Evolutionary conservation across 2,113 vertebrate genomes (phyloP).

Genomic region (Brevimyrus niger): DNA sequence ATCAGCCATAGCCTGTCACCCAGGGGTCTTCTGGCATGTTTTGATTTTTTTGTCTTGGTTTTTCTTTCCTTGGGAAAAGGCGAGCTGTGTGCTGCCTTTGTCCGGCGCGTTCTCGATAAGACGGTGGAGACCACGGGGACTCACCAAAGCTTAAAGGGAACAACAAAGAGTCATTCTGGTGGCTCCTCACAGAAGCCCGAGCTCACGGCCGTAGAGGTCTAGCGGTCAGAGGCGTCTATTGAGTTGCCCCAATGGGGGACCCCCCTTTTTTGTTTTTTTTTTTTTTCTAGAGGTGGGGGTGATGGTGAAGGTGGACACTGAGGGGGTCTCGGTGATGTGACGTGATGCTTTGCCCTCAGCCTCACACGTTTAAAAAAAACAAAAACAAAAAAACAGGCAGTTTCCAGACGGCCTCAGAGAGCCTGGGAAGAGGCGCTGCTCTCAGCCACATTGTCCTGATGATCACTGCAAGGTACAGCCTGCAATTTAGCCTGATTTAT

Average conservation of each 20-base stretch:
- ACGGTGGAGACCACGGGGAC: conserved; percentile 65
- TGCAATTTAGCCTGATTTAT: conserved; percentile 20
- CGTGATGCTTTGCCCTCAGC: conserved; percentile 69
- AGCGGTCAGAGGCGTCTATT: conserved; percentile 66
- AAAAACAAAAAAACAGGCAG: conserved; percentile 59
- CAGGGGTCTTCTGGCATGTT: background rate
- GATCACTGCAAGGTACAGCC: conserved; percentile 1
- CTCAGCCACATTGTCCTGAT: conserved; percentile 34
- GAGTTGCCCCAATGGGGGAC: conserved; percentile 70
- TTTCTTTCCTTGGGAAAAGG: conserved; percentile 51
- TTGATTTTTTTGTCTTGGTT: conserved; percentile 24
- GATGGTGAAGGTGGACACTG: conserved; percentile 57
- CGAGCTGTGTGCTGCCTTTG: conserved; percentile 58
- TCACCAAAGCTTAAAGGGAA: background rate
- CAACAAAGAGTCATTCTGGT: conserved; percentile 44
- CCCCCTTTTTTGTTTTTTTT: conserved; percentile 49
- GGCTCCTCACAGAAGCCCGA: conserved; percentile 77
- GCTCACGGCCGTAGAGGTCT: conserved; percentile 55
- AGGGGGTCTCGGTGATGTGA: conserved; percentile 42
- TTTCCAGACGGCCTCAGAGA: conserved; percentile 71
- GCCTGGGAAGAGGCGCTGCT: conserved; percentile 79
- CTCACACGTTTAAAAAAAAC: conserved; percentile 63
- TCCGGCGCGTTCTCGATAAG: conserved; percentile 46
- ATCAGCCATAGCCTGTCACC: background rate
- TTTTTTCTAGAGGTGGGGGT: conserved; percentile 45